Base-by-base conservation (phyloP, 2,888 invertebrate species). In the Eilema griseolum region DNA sequence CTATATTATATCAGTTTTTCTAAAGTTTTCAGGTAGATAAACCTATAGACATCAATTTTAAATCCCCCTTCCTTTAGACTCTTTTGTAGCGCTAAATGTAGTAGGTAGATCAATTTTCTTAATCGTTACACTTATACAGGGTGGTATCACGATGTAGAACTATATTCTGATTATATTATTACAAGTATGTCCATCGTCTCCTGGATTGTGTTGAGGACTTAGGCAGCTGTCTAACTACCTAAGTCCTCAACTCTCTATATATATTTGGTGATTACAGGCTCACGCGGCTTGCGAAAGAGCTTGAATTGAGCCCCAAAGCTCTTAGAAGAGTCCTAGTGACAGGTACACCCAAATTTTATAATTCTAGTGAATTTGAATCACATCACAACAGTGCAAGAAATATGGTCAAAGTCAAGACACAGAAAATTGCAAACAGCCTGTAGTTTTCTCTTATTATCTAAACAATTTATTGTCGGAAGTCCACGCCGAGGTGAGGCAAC, bases 11-110 rank as follows among this genome's bases (percentile, higher is more conserved):
- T 63, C 61, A 12, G 28, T 46, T 65, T 16, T 56, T 59, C 64
- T 77, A 61, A 73, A 78, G 75, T 74, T 75, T 67, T 70, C 61
- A 65, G 65, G 74, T 69, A 81, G 79, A 80, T 80, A 80, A 76
- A 65, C 26, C 2, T 4, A 61, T 16, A 69, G 65, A 73, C 66
- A 60, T 67, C 41, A 67, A 52, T 37, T 28, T 26, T 56, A 78
- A 79, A 72, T 79, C 81, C 72, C 37, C 61, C 28, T 41, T 56
- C 16, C 57, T 23, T 66, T 24, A 23, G 10, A 24, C 33, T 33
- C n/a, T 63, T 26, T 0, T 28, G 41, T 31, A 46, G 11, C 61
- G 14, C 33, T 1, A 57, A 66, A 66, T 56, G 0, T 10, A 37
- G 11, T 59, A 26, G 16, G 20, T 26, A 41, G 26, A 3, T 16